Conservation (phyloP, 1,140 invertebrate species). For the Aphelenchoides fujianensis region DNA sequence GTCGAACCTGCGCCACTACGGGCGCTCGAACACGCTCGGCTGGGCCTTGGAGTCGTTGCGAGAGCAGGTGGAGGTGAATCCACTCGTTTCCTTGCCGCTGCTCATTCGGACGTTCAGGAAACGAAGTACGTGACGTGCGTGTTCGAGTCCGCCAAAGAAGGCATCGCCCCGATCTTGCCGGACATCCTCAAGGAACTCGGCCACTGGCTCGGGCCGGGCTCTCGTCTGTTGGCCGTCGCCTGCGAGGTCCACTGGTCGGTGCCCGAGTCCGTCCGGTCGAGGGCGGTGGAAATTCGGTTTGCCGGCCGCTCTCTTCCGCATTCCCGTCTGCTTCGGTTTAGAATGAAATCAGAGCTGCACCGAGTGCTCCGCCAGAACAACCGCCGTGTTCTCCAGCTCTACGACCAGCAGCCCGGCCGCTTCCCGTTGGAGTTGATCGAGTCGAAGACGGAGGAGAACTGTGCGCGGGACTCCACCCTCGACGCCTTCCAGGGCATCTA, state of each 20-base stretch:
- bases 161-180: conserved; percentile 38
- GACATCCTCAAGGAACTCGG: conserved; percentile 47
- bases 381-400: conserved; percentile 42
- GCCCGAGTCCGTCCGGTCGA: conserved; percentile 42
- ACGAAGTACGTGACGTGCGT: conserved; percentile 54
- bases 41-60: conserved; percentile 24
- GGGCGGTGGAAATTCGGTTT: conserved; percentile 49
- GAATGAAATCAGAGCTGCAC: conserved; percentile 51
- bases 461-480: conserved; percentile 33
- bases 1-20: conserved; percentile 8
- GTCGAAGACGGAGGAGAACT: conserved; percentile 49
- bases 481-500: conserved; percentile 52
- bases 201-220: conserved; percentile 45
- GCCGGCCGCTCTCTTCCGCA: neutral
- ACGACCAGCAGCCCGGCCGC: conserved; percentile 32
- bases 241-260: conserved; percentile 58
- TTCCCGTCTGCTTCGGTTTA: conserved; percentile 15
- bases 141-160: conserved; percentile 46
- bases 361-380: conserved; percentile 47
- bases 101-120: too few relatives aligned
- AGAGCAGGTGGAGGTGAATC: conserved; percentile 19
- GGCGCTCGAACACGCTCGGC: conserved; percentile 13
- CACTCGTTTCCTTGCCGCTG: too few relatives aligned
- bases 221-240: conserved; percentile 45
- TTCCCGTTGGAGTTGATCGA: conserved; percentile 42